Evolutionary conservation across 2,888 invertebrate genomes (phyloP).

Genomic region (Abrostola tripartita): DNA sequence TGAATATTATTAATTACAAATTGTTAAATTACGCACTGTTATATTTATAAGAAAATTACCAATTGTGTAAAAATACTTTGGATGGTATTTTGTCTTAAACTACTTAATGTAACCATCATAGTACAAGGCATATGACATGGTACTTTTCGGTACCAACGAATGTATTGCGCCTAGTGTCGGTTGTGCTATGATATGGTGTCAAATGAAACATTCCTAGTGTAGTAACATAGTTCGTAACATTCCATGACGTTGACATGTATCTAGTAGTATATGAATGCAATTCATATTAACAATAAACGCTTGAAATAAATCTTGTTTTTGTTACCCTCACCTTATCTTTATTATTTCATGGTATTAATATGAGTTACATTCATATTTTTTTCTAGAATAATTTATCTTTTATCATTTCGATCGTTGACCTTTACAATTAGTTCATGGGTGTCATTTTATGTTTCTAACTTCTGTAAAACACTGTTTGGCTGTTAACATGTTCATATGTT

Average conservation of each 20-base stretch:
- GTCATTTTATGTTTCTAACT: too few species aligned
- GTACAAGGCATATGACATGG: constrained; percentile 17
- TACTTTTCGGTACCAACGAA: constrained; percentile 1
- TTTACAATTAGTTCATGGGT: background rate
- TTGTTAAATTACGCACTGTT: constrained; percentile 4
- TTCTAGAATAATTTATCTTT: constrained; percentile 37
- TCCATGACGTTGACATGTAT: constrained; percentile 53
- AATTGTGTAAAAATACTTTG: constrained; percentile 7
- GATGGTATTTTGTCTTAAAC: constrained; percentile 34
- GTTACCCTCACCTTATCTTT: constrained; percentile 63
- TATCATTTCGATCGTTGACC: constrained; percentile 38
- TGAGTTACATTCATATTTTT: constrained; percentile 86
- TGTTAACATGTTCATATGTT: background rate
- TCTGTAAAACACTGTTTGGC: background rate
- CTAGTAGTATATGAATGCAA: constrained; percentile 81
- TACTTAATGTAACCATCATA: constrained; percentile 24
- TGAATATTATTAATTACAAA: constrained; percentile 3
- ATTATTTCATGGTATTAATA: constrained; percentile 68
- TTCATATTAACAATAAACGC: constrained; percentile 86
- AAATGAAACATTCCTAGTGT: constrained; percentile 29
- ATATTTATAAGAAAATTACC: constrained; percentile 1
- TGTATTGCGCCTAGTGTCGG: constrained; percentile 8
- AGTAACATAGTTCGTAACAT: constrained; percentile 51
- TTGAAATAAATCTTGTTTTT: constrained; percentile 77
- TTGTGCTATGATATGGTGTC: constrained; percentile 22